Evolutionary conservation across 2,113 vertebrate species (phyloP).

Genomic region (Seriola rivoliana): DNA sequence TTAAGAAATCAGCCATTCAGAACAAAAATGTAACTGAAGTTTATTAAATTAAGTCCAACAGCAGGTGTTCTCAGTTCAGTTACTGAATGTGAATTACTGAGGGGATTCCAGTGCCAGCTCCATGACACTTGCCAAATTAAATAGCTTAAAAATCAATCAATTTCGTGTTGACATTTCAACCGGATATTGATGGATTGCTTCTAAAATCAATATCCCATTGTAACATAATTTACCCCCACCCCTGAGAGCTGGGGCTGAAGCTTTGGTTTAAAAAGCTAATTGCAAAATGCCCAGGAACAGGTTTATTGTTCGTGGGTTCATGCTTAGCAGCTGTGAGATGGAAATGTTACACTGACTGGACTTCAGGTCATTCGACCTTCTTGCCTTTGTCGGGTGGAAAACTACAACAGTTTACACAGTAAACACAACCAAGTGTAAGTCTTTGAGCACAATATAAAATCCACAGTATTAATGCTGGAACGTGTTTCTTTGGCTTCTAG

Average conservation of each 20-base stretch:
- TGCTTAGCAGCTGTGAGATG: slow-evolving; percentile 2
- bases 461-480: not conserved
- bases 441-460: not conserved
- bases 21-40: not conserved
- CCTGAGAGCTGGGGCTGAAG: not conserved
- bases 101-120: not conserved
- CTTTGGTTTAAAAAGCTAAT: slow-evolving; percentile 1
- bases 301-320: slow-evolving; percentile 3
- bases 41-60: slow-evolving; percentile 30
- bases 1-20: slow-evolving; percentile 16
- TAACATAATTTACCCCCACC: slow-evolving; percentile 10
- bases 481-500: too few species aligned
- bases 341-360: not conserved
- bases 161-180: slow-evolving; percentile 21
- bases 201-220: slow-evolving; percentile 53
- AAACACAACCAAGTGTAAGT: too few species aligned
- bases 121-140: slow-evolving; percentile 17
- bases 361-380: not conserved
- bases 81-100: not conserved
- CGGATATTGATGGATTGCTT: slow-evolving; percentile 38
- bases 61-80: slow-evolving; percentile 38
- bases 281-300: not conserved
- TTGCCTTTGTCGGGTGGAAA: not conserved
- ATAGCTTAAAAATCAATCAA: slow-evolving; percentile 44
- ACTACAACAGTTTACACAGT: not conserved